Base-by-base conservation (phyloP, 1,140 invertebrate genomes). In the Drosophila athabasca region DNA sequence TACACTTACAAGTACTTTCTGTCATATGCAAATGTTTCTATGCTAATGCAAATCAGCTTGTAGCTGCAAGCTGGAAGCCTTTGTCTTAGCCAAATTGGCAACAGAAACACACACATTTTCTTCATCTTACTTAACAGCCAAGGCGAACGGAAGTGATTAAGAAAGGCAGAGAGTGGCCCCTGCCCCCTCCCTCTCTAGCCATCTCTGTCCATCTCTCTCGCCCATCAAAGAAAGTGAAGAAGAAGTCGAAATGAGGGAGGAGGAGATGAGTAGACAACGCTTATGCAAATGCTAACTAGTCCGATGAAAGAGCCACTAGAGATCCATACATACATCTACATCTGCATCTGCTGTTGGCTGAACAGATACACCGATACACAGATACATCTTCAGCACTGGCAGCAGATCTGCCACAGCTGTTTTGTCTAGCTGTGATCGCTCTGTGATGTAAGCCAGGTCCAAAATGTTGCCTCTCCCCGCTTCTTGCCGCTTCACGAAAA, bases 131-230 rank as follows among this genome's bases (percentile, higher is more conserved):
- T 72, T 60, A 87, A 87, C 75, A 64, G 68, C 45, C 54, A 57
- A 52, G 39, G 61, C 59, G 69, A 88, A 82, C 82, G 82, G 82
- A 87, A 87, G 82, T 87, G 65, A 88, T 87, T 87, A 88, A 65
- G 79, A 76, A 80, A 78, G 65, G 66, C 80, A 70, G 62, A 53
- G 44, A 68, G 52, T 54, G 51, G 51, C 53, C 43, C 43, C 48
- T 46, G 31, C 41, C 29, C 29, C 29, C 44, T 24, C 24, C 15
- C n/a, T n/a, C 31, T 39, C 19, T 9, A 35, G 3, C 31, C 8
- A 29, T 26, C 2, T 26, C 24, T 26, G 24, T 5, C 29, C 29
- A 22, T 17, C 50, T 51, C 50, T 31, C 8, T 39, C 29, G 6
- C 1, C 31, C 5, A 11, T 19, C 15, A 24, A 83, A 82, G 82